Conservation (phyloP, 2,888 invertebrate species). For the Thalpophila matura region DNA sequence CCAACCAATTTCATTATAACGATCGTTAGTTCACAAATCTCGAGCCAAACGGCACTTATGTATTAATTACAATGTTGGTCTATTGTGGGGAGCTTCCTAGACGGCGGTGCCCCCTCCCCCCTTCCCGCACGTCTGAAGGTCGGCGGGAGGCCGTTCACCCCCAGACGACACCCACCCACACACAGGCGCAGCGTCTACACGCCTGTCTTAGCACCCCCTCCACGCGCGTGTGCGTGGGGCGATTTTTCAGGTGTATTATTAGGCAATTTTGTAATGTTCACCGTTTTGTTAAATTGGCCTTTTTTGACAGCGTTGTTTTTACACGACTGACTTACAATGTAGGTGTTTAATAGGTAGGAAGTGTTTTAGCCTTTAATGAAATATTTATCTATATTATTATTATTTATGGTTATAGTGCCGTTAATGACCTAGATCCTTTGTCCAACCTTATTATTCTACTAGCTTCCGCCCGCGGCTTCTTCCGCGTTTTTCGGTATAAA, state of each 20-base stretch:
- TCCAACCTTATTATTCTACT: no score
- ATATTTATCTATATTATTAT: no score
- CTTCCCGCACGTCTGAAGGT: slow-evolving; percentile 85
- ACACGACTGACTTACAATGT: background rate
- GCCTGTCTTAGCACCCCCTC: slow-evolving; percentile 35
- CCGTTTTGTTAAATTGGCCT: slow-evolving; percentile 40
- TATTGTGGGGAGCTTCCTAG: slow-evolving; percentile 79
- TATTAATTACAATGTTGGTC: slow-evolving; percentile 68
- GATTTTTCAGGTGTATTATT: slow-evolving; percentile 56
- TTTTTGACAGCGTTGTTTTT: slow-evolving; percentile 24
- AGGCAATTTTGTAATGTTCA: slow-evolving; percentile 47
- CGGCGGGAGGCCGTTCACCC: slow-evolving; percentile 85
- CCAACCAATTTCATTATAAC: slow-evolving; percentile 37
- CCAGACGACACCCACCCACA: slow-evolving; percentile 64
- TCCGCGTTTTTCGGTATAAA: no score
- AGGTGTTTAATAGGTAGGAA: slow-evolving; percentile 13
- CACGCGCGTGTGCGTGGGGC: slow-evolving; percentile 29
- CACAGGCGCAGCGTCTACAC: slow-evolving; percentile 36
- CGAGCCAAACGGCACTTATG: slow-evolving; percentile 58
- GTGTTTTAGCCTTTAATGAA: no score
- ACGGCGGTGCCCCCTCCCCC: slow-evolving; percentile 71
- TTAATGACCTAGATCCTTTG: no score
- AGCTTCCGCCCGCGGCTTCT: no score
- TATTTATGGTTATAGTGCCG: no score
- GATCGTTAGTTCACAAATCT: slow-evolving; percentile 54